Evolutionary conservation across 2,797 vertebrate genomes (phyloP).

Genomic region (Pipistrellus pygmaeus): DNA sequence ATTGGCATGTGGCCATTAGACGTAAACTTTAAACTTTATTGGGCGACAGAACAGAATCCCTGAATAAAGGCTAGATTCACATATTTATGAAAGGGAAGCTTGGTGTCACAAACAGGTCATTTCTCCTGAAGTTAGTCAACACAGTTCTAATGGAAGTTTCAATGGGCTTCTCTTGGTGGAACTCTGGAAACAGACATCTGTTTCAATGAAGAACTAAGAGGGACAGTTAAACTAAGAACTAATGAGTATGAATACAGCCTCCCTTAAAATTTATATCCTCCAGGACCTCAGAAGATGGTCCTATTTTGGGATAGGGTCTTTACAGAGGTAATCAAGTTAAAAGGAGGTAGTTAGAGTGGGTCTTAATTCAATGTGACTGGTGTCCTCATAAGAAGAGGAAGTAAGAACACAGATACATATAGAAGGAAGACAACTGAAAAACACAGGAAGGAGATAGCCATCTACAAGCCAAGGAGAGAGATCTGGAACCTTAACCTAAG

Average conservation of each 20-base stretch:
- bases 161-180: neutral
- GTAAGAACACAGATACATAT: neutral
- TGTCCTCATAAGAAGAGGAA: neutral
- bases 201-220: neutral
- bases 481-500: accelerated
- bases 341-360: too few species aligned
- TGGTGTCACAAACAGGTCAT: neutral
- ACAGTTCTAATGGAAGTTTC: neutral
- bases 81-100: neutral
- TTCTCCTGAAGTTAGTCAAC: neutral
- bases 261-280: neutral
- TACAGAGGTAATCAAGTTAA: neutral
- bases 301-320: neutral
- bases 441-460: neutral
- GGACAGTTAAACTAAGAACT: neutral
- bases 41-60: too few species aligned
- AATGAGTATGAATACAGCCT: neutral
- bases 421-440: neutral
- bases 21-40: neutral
- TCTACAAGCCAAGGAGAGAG: neutral
- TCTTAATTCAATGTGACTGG: neutral
- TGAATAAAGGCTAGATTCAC: neutral
- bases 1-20: accelerated
- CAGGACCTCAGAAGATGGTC: neutral
- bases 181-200: neutral